Conservation (phyloP, 2,888 invertebrate genomes). For the Zele albiditarsus region DNA sequence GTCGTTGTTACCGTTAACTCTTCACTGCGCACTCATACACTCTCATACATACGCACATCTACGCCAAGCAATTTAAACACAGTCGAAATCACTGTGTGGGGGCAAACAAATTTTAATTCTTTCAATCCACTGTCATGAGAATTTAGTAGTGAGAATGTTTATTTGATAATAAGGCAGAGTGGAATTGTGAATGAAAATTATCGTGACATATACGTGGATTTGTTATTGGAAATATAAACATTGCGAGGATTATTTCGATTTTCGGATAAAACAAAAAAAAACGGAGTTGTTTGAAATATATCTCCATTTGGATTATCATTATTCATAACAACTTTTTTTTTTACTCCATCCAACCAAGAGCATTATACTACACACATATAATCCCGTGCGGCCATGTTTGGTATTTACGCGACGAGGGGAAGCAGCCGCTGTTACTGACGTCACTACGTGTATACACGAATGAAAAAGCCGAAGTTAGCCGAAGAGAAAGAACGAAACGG, state of each 20-base stretch:
- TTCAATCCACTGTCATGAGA: not conserved
- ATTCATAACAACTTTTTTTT: not conserved
- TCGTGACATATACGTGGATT: not conserved
- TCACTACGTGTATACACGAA: slow-evolving; percentile 56
- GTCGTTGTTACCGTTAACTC: slow-evolving; percentile 20
- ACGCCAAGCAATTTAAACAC: not conserved
- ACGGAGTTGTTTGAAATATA: not conserved
- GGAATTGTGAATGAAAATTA: slow-evolving; percentile 3
- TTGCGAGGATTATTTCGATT: not conserved
- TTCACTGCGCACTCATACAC: not conserved
- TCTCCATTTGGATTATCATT: no score
- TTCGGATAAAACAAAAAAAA: not conserved
- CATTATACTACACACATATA: slow-evolving; percentile 1
- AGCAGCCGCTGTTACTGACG: slow-evolving; percentile 62
- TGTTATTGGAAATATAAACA: not conserved
- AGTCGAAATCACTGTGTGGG: not conserved
- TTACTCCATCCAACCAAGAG: not conserved
- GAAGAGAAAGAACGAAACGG: slow-evolving; percentile 53
- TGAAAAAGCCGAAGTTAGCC: slow-evolving; percentile 60
- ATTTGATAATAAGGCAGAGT: not conserved
- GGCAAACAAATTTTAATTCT: not conserved
- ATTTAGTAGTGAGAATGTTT: not conserved
- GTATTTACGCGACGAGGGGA: slow-evolving; percentile 72
- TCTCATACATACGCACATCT: not conserved
- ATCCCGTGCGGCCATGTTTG: slow-evolving; percentile 70